phyloP scores from a whole-genome alignment of 2,113 vertebrate species.

The Dunckerocampus dactyliophorus region DNA sequence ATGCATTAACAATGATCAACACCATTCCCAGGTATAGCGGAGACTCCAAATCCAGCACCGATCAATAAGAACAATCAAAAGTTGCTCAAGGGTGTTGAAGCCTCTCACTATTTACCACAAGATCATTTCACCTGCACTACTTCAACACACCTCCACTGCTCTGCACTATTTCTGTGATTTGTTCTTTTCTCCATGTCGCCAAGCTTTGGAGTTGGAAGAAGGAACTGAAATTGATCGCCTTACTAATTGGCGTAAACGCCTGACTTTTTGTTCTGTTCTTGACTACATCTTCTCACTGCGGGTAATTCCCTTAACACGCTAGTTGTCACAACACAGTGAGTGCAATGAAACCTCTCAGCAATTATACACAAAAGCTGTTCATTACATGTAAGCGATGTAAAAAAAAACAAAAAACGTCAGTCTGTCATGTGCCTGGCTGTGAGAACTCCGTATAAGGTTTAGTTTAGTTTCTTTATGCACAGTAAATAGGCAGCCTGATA shows the following conservation, averaged over 20 bases:
- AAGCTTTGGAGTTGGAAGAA: slow-evolving; percentile 7
- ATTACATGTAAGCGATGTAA: no score
- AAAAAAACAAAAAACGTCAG: no score
- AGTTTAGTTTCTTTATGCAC: no score
- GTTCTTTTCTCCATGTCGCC: slow-evolving; percentile 14
- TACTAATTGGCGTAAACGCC: slow-evolving; percentile 41
- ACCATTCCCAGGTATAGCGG: slow-evolving; percentile 30
- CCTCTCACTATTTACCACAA: slow-evolving; percentile 43
- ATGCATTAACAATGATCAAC: slow-evolving; percentile 8
- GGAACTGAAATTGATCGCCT: slow-evolving; percentile 46
- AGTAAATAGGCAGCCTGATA: no score
- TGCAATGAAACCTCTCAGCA: slow-evolving; percentile 18
- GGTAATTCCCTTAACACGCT: slow-evolving; percentile 15
- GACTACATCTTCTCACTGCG: slow-evolving; percentile 11
- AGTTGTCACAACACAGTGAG: not conserved
- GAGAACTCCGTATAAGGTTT: no score
- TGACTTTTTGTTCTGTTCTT: slow-evolving; percentile 17
- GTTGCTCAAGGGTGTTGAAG: slow-evolving; percentile 48
- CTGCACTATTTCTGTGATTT: slow-evolving; percentile 25
- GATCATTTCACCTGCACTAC: slow-evolving; percentile 44
- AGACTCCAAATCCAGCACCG: slow-evolving; percentile 41
- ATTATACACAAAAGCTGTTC: not conserved
- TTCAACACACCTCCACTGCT: slow-evolving; percentile 22
- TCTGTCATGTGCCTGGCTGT: no score
- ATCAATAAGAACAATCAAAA: slow-evolving; percentile 65